Percentiles rank a stretch among this genome's conserved stretches.
Evolutionary conservation across 2,888 invertebrate genomes (phyloP).

Genomic region (Phorcus lineatus): DNA sequence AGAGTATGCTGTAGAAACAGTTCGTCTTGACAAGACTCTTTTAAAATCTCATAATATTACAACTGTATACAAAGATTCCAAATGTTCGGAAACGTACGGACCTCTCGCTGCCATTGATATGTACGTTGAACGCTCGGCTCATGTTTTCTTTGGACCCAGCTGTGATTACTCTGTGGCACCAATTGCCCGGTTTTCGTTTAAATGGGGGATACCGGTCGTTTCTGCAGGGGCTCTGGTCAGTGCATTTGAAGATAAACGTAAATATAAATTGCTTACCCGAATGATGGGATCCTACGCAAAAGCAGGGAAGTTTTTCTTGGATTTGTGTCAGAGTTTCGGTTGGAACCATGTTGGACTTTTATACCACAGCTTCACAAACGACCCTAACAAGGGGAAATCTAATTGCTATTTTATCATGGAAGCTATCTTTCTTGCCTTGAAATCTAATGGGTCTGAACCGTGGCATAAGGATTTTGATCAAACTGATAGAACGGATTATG

Average conservation of each 20-base stretch:
- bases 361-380: slow-evolving; percentile 45
- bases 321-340: slow-evolving; percentile 46
- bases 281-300: slow-evolving; percentile 49
- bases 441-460: slow-evolving; percentile 12
- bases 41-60: slow-evolving; percentile 45
- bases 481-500: slow-evolving; percentile 18
- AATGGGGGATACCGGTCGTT: slow-evolving; percentile 90
- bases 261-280: slow-evolving; percentile 85
- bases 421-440: slow-evolving; percentile 80
- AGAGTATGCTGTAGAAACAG: slow-evolving; percentile 66
- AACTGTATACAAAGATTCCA: slow-evolving; percentile 61
- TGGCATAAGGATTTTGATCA: slow-evolving; percentile 42
- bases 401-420: slow-evolving; percentile 84
- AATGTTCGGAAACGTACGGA: slow-evolving; percentile 69
- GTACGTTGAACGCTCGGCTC: slow-evolving; percentile 60
- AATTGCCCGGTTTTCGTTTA: slow-evolving; percentile 89
- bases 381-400: slow-evolving; percentile 40
- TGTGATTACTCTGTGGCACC: slow-evolving; percentile 86
- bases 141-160: slow-evolving; percentile 72
- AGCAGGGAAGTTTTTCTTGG: slow-evolving; percentile 48
- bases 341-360: slow-evolving; percentile 57
- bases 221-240: slow-evolving; percentile 78
- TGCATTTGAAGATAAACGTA: slow-evolving; percentile 67
- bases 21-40: slow-evolving; percentile 43
- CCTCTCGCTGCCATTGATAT: slow-evolving; percentile 71